Evolutionary conservation across 92 coral and sea anemone genomes (phyloP), one percentile per base, ranked within the genome.

Genomic region (Parazoanthus atlanticus): DNA sequence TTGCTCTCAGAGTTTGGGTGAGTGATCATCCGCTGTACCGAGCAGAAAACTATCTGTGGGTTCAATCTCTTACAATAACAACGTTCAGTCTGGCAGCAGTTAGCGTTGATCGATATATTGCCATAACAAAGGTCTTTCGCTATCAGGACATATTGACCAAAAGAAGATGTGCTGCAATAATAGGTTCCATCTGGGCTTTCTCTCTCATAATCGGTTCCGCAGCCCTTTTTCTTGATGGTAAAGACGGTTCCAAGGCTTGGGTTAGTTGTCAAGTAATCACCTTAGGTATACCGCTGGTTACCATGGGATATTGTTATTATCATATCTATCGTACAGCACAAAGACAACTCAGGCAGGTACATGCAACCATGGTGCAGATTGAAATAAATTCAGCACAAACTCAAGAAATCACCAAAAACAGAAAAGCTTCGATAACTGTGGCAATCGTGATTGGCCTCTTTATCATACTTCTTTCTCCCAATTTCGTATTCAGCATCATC

Each of bases 31-130:
- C 89, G n/a, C 76, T 91, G 74, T 91, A 91, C 74, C 32, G n/a
- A 26, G 84, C 80, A 25, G 93, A 91, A 71, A 91, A 91, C 75
- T 75, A 65, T 34, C 19, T 91, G 66, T 91, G 93, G 93, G 47
- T 91, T 21, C 93, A 91, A 29, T 82, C 89, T 54, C 89, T 91
- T 21, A 73, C 67, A 47, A 86, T 86, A 25, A 91, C 93, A 3
- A 79, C 91, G 21, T 91, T 88, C 86, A 91, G 91, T 49, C 81
- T 91, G 31, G 89, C 91, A 16, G 93, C 93, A 2, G 82, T 91
- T n/a, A 91, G 89, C 23, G 80, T 88, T 5, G 93, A 91, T 58
- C 85, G 93, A 19, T 91, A 85, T 33, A 36, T 91, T 34, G 93
- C 93, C 1, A 32, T 91, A 33, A 91, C 91, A 32, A 79, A 80